Conservation (phyloP, 2,113 vertebrate species). For the Prolemur simus region DNA sequence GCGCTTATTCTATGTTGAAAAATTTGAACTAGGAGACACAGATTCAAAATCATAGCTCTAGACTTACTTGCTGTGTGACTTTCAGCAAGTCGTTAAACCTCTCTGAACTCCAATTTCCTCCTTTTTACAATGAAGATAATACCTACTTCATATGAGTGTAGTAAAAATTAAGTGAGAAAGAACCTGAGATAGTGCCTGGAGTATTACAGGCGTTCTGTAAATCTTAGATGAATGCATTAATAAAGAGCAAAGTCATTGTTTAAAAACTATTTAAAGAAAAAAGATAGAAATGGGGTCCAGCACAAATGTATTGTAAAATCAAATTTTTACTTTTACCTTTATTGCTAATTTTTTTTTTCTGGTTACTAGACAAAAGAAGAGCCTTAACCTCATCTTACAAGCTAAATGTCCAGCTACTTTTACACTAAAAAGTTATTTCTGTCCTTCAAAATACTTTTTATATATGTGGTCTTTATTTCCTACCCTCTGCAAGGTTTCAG, state of each 20-base stretch:
- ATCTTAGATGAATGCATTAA: not conserved
- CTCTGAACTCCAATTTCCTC: not conserved
- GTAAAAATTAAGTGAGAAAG: not conserved
- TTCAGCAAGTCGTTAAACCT: not conserved
- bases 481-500: no score
- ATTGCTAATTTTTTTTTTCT: not conserved
- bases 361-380: not conserved
- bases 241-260: not conserved
- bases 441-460: not conserved
- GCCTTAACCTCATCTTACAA: not conserved
- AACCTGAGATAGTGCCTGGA: not conserved
- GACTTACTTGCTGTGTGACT: not conserved
- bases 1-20: not conserved
- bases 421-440: not conserved
- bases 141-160: not conserved
- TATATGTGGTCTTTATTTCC: no score
- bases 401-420: not conserved
- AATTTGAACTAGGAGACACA: not conserved
- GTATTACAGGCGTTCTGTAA: not conserved
- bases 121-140: not conserved
- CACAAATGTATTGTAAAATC: not conserved
- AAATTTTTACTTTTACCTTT: not conserved
- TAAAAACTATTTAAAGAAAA: not conserved
- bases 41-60: not conserved
- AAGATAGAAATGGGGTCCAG: not conserved